phyloP scores from a whole-genome alignment of 64 coral and sea anemone species.

The Stichodactyla mertensii region DNA sequence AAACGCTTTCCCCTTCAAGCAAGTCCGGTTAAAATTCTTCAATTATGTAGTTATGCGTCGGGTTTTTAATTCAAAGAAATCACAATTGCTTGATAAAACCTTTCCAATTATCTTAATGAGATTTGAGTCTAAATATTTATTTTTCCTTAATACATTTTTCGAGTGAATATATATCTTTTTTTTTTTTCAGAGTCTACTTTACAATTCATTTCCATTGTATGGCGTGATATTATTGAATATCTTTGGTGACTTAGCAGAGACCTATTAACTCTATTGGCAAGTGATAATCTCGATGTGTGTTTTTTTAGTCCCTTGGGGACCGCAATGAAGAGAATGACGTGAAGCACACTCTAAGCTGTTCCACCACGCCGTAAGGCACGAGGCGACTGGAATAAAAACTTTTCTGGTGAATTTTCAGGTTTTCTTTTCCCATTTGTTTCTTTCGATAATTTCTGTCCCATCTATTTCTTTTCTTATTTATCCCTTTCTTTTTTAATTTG shows the following conservation, averaged over 20 bases:
- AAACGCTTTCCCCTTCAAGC: not conserved
- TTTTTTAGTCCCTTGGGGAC: not conserved
- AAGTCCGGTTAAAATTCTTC: not conserved
- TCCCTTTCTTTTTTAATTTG: no score
- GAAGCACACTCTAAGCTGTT: no score
- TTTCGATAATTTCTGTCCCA: not conserved
- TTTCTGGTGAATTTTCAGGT: not conserved
- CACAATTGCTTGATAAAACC: constrained; percentile 7
- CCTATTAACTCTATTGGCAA: not conserved
- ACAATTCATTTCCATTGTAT: not conserved
- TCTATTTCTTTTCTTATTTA: no score
- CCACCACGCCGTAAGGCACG: not conserved
- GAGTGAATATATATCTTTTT: not conserved
- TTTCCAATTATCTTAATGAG: constrained; percentile 4
- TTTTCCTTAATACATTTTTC: constrained; percentile 1
- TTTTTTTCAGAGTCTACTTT: not conserved
- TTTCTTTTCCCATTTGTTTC: not conserved
- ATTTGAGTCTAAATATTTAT: constrained; percentile 9
- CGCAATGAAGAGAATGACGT: not conserved
- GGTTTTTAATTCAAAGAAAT: constrained; percentile 10
- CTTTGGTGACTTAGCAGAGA: not conserved
- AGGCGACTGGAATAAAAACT: not conserved
- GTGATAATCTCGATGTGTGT: not conserved
- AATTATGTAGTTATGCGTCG: not conserved
- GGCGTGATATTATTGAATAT: not conserved